These are phyloP conservation scores for Brenthis hecate DNA, from an alignment of 2,888 invertebrate species.

Conservation along the genomic window DNA sequence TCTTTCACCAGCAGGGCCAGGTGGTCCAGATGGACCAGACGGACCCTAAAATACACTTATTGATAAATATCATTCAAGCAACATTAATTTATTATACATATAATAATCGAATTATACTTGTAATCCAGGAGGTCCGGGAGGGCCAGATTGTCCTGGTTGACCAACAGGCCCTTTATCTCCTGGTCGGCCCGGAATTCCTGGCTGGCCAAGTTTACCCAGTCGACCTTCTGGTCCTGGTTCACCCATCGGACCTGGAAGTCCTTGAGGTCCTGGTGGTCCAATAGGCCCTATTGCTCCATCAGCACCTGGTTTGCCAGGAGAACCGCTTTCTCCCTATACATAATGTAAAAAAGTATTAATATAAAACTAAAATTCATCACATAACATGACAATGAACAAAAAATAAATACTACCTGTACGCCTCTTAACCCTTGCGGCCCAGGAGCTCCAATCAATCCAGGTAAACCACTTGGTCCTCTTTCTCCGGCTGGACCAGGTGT, in stretches of 20 bases:
- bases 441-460: conserved; percentile 84
- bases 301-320: conserved; percentile 86
- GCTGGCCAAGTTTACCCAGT: conserved; percentile 86
- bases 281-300: conserved; percentile 88
- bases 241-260: conserved; percentile 85
- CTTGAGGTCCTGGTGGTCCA: conserved; percentile 86
- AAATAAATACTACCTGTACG: conserved; percentile 69
- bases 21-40: conserved; percentile 84
- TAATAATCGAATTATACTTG: conserved; percentile 70
- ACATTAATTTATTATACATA: background rate
- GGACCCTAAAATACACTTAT: conserved; percentile 79
- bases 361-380: background rate
- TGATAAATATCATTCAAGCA: background rate
- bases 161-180: conserved; percentile 90
- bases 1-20: conserved; percentile 87
- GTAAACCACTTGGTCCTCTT: conserved; percentile 83
- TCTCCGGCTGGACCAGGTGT: conserved; percentile 87
- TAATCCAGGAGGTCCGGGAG: conserved; percentile 86
- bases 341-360: conserved; percentile 10
- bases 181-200: conserved; percentile 87
- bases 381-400: too few species aligned
- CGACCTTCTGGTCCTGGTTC: conserved; percentile 83
- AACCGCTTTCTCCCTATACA: conserved; percentile 86
- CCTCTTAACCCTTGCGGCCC: conserved; percentile 87
- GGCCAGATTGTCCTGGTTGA: conserved; percentile 84